phyloP scores from a whole-genome alignment of 2,888 invertebrate species.

The Heliconius ismenius region DNA sequence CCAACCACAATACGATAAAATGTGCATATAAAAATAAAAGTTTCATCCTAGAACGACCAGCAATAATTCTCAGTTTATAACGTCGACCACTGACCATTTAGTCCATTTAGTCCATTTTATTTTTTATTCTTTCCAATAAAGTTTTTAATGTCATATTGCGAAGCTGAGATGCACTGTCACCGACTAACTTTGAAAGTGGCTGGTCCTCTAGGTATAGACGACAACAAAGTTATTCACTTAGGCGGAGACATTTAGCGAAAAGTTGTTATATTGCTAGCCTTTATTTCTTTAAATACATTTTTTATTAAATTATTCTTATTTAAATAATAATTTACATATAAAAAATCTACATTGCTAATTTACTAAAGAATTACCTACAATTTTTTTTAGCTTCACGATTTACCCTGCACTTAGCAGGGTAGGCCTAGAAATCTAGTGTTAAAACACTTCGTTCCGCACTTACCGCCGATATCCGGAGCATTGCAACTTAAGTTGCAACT shows the following conservation, averaged over 20 bases:
- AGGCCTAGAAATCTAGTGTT: too few species aligned
- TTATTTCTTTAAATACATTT: neutral
- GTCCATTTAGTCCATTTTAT: neutral
- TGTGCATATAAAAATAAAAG: neutral
- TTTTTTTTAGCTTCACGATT: too few species aligned
- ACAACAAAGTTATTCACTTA: conserved; percentile 30
- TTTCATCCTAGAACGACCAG: neutral
- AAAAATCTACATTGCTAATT: too few species aligned
- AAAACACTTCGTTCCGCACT: too few species aligned
- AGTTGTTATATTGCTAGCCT: neutral
- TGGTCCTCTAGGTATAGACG: conserved; percentile 1
- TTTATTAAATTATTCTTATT: neutral
- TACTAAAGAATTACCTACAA: too few species aligned
- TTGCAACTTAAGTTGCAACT: too few species aligned
- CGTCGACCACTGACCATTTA: neutral
- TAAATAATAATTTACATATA: neutral
- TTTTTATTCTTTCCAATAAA: neutral
- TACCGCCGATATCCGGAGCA: too few species aligned
- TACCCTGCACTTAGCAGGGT: too few species aligned
- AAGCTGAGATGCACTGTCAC: conserved; percentile 11
- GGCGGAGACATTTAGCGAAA: neutral
- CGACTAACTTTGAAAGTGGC: conserved; percentile 26
- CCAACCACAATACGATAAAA: neutral
- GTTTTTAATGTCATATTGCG: neutral
- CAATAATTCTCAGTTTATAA: neutral